Conservation (phyloP, 2,113 vertebrate species). For the Amblyopsis rosae region DNA sequence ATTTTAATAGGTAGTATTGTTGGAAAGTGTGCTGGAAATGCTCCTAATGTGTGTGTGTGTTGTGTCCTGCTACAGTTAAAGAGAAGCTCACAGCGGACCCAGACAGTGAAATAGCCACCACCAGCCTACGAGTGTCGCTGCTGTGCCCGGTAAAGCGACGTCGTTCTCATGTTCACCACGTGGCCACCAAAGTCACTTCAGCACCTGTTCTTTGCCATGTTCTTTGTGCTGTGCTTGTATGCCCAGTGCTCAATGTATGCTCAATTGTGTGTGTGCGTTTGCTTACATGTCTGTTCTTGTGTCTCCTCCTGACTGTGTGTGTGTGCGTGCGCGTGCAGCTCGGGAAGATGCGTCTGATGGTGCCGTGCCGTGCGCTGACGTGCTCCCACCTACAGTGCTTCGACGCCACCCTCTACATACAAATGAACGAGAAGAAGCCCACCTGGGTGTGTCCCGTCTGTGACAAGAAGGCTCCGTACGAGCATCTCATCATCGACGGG, state of each 20-base stretch:
- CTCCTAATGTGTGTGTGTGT: slow-evolving; percentile 15
- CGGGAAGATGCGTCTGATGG: slow-evolving; percentile 96
- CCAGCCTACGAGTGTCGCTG: slow-evolving; percentile 95
- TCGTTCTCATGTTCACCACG: background rate
- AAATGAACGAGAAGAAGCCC: slow-evolving; percentile 99
- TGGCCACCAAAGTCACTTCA: slow-evolving; percentile 14
- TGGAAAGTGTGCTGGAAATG: too few species aligned
- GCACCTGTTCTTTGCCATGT: slow-evolving; percentile 22
- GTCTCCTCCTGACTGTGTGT: slow-evolving; percentile 34
- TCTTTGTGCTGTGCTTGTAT: background rate
- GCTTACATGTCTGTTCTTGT: slow-evolving; percentile 9
- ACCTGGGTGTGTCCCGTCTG: slow-evolving; percentile 99
- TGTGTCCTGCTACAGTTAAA: slow-evolving; percentile 83
- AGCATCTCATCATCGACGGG: slow-evolving; percentile 98
- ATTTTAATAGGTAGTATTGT: too few species aligned
- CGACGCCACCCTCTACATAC: slow-evolving; percentile 96
- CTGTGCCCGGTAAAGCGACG: slow-evolving; percentile 92
- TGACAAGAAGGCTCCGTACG: slow-evolving; percentile 97
- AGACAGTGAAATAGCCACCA: slow-evolving; percentile 99
- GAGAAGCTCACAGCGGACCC: slow-evolving; percentile 98
- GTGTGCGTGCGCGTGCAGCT: slow-evolving; percentile 76
- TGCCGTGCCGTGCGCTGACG: slow-evolving; percentile 93
- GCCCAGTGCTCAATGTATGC: background rate
- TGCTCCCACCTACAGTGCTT: slow-evolving; percentile 99
- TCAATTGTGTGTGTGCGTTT: slow-evolving; percentile 10